These are phyloP conservation scores for Ochotona curzoniae DNA, from an alignment of 2,113 vertebrate genomes.

Conservation along the genomic window DNA sequence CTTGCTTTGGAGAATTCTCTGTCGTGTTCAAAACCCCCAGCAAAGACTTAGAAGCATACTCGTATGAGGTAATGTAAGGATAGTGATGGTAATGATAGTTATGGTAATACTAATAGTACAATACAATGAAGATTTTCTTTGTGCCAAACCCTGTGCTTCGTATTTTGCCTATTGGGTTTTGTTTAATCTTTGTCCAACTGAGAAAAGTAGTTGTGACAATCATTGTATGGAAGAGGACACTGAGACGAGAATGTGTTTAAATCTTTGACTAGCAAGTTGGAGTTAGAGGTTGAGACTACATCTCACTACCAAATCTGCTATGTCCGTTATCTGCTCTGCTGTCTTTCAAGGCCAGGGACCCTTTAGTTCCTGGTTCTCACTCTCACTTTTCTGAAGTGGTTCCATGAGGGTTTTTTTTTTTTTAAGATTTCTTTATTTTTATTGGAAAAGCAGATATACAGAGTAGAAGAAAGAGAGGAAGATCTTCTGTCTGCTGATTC, in stretches of 20 bases:
- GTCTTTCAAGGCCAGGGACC: background rate
- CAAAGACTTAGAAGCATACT: background rate
- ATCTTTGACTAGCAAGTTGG: background rate
- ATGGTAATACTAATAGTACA: background rate
- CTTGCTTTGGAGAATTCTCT: background rate
- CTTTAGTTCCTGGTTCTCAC: background rate
- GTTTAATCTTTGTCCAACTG: background rate
- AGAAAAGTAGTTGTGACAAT: background rate
- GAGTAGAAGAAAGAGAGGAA: too few relatives aligned
- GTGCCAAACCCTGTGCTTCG: background rate
- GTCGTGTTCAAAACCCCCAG: background rate
- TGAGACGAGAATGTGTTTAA: background rate
- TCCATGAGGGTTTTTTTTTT: background rate
- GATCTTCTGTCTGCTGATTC: too few relatives aligned
- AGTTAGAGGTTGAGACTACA: background rate
- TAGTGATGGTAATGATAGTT: background rate
- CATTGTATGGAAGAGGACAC: background rate
- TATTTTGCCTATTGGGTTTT: background rate
- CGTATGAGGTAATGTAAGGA: background rate
- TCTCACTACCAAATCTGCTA: background rate
- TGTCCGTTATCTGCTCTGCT: background rate
- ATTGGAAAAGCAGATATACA: too few relatives aligned
- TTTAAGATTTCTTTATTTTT: too few relatives aligned
- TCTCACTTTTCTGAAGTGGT: background rate
- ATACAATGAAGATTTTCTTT: conserved; percentile 7